Percentiles rank a stretch among this genome's conserved stretches.
phyloP scores from a whole-genome alignment of 1,140 invertebrate genomes.

The Euwallacea fornicatus region DNA sequence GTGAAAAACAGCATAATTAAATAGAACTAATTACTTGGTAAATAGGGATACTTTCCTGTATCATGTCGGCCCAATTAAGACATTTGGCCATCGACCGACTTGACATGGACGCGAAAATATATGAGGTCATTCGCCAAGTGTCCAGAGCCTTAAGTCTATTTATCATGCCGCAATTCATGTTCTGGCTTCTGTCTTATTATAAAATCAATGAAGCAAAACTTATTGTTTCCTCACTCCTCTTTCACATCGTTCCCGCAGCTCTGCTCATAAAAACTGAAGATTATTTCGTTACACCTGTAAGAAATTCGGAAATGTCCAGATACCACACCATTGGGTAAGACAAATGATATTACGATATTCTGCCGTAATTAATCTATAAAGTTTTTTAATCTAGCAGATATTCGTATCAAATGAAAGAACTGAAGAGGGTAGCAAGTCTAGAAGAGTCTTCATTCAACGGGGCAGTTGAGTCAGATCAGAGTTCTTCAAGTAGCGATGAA shows the following conservation, averaged over 20 bases:
- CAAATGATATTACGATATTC: too few species aligned
- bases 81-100: constrained; percentile 25
- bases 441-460: not conserved
- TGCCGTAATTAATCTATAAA: too few species aligned
- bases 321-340: constrained; percentile 36
- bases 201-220: constrained; percentile 24
- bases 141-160: constrained; percentile 38
- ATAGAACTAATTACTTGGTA: constrained; percentile 4
- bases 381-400: constrained; percentile 12
- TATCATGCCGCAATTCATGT: constrained; percentile 37
- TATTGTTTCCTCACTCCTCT: constrained; percentile 33
- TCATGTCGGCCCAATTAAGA: constrained; percentile 37
- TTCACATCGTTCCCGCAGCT: constrained; percentile 38
- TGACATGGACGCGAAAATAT: constrained; percentile 32
- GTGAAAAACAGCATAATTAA: not conserved
- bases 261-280: constrained; percentile 28
- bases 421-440: constrained; percentile 21
- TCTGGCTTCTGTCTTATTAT: constrained; percentile 26
- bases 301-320: constrained; percentile 8
- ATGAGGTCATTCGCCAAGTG: constrained; percentile 36
- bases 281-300: not conserved
- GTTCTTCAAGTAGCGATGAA: not conserved
- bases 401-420: constrained; percentile 38
- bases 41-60: constrained; percentile 33
- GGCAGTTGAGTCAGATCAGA: not conserved